Conservation (phyloP, 2,888 invertebrate species). For the Plebejus anna region DNA sequence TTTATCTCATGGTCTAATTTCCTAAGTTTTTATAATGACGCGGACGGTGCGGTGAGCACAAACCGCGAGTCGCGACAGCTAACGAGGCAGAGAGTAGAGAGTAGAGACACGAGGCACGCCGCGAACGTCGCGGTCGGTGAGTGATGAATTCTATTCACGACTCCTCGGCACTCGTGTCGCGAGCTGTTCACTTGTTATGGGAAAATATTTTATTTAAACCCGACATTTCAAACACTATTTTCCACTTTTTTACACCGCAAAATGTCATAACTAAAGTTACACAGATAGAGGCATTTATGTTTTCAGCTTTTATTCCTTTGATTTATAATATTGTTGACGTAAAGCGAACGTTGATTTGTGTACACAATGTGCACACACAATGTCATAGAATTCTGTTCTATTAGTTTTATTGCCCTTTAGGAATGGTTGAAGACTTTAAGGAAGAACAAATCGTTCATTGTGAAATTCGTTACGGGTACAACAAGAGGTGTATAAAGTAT, state of each 20-base stretch:
- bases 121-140: conserved; percentile 1
- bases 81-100: background rate
- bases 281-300: conserved; percentile 6
- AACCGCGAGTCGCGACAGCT: conserved; percentile 16
- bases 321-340: conserved; percentile 2
- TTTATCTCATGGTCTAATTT: background rate
- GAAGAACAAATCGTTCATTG: background rate
- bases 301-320: conserved; percentile 20
- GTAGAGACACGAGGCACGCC: background rate
- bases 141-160: conserved; percentile 22
- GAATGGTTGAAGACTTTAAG: background rate
- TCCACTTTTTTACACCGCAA: conserved; percentile 16
- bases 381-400: background rate
- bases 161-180: conserved; percentile 17
- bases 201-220: conserved; percentile 22
- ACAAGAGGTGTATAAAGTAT: background rate
- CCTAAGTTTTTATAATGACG: background rate
- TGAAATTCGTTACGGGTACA: background rate
- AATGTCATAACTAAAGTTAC: conserved; percentile 21
- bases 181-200: conserved; percentile 20
- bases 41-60: background rate
- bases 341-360: background rate
- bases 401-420: background rate
- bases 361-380: background rate
- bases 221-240: conserved; percentile 17